Percentiles rank a stretch among this genome's conserved stretches.
These are phyloP conservation scores for Lottia scabra DNA, from an alignment of 2,888 invertebrate species.

Conservation along the genomic window DNA sequence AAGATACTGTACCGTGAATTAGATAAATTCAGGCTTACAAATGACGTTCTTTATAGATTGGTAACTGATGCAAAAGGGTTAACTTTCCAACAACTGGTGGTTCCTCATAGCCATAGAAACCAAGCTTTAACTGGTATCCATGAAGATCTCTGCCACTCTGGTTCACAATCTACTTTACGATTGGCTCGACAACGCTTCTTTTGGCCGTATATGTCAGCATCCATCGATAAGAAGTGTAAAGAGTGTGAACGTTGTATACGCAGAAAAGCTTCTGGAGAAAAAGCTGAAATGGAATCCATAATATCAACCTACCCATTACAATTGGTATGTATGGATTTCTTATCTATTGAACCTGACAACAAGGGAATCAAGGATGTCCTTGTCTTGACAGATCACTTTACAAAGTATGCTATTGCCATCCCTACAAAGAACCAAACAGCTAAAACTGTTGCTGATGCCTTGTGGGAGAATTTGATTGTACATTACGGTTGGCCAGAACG, in stretches of 20 bases:
- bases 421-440: conserved; percentile 30
- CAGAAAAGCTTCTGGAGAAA: neutral
- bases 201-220: conserved; percentile 35
- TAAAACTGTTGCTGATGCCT: conserved; percentile 22
- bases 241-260: conserved; percentile 34
- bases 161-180: neutral
- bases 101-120: neutral
- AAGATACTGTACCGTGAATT: neutral
- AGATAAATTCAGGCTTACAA: neutral
- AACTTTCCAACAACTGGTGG: neutral
- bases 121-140: neutral
- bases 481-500: conserved; percentile 30
- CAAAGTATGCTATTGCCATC: conserved; percentile 21
- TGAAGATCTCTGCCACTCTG: neutral
- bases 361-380: conserved; percentile 14
- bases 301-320: conserved; percentile 33
- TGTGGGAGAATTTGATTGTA: conserved; percentile 23
- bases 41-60: neutral
- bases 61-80: neutral
- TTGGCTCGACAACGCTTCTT: conserved; percentile 28
- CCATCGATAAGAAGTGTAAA: conserved; percentile 26
- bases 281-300: conserved; percentile 12
- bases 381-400: conserved; percentile 27
- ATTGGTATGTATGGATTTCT: conserved; percentile 39
- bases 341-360: conserved; percentile 27